Percentiles rank a stretch among this genome's conserved stretches.
Evolutionary conservation across 2,888 invertebrate species (phyloP).

Genomic region (Rhamnusium bicolor): DNA sequence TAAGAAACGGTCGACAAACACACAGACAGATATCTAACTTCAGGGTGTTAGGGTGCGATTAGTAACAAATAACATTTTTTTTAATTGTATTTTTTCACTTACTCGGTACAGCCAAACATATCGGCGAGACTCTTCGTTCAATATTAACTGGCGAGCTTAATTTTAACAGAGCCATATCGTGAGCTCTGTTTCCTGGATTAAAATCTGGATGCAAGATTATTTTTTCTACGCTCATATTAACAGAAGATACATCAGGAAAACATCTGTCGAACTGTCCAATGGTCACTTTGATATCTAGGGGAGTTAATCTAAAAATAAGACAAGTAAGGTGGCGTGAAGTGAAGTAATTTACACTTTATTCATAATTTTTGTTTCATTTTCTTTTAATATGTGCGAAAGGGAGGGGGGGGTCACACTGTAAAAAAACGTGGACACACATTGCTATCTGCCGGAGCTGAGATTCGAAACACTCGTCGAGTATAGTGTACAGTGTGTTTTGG

Average conservation of each 20-base stretch:
- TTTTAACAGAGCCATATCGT: slow-evolving; percentile 76
- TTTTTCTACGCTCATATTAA: slow-evolving; percentile 72
- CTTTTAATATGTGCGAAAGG: no score
- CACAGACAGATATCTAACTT: no score
- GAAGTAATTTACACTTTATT: no score
- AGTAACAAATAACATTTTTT: no score
- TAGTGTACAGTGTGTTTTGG: no score
- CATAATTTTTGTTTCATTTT: no score
- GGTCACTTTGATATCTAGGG: slow-evolving; percentile 72
- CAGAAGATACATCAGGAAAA: slow-evolving; percentile 70
- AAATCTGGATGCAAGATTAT: slow-evolving; percentile 74
- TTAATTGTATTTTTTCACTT: slow-evolving; percentile 40
- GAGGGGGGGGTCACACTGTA: no score
- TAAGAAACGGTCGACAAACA: no score
- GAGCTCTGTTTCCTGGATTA: slow-evolving; percentile 71
- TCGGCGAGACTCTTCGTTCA: slow-evolving; percentile 73
- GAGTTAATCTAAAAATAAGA: slow-evolving; percentile 65
- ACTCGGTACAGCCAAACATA: slow-evolving; percentile 75
- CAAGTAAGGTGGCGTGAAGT: no score
- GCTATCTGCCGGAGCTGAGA: no score
- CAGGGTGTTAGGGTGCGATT: not conserved
- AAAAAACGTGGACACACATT: no score
- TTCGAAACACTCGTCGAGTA: no score
- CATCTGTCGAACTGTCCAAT: slow-evolving; percentile 75
- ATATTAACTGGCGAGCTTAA: slow-evolving; percentile 73